phyloP scores from a whole-genome alignment of 2,888 invertebrate species.

The Seira ritae region DNA sequence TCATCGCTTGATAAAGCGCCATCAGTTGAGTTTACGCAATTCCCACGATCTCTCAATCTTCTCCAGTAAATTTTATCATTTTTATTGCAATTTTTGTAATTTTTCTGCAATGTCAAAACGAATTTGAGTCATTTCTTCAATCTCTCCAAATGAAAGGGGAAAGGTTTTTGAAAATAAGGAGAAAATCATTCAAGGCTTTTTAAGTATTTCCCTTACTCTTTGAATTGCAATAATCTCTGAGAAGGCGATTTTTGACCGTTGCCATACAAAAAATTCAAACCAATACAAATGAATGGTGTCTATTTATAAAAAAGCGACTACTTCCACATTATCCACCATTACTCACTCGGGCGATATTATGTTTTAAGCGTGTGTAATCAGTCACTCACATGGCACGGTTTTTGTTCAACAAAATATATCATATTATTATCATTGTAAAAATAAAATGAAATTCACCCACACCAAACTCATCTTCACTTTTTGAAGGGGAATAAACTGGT shows the following conservation, averaged over 20 bases:
- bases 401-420: not conserved
- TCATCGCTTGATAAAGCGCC: no score
- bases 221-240: no score
- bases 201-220: no score
- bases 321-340: not conserved
- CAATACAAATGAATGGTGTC: not conserved
- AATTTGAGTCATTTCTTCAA: no score
- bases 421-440: not conserved
- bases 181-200: no score
- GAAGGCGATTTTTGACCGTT: conserved; percentile 44
- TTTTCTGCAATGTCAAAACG: conserved; percentile 5
- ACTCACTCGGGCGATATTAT: not conserved
- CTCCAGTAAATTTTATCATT: no score
- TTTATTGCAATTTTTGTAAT: not conserved
- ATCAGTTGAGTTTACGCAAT: no score
- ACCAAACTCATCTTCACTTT: not conserved
- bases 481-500: conserved; percentile 15
- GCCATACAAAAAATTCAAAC: conserved; percentile 16
- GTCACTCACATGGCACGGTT: conserved; percentile 57
- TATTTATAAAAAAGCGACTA: conserved; percentile 12
- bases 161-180: no score
- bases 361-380: conserved; percentile 42
- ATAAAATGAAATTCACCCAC: conserved; percentile 17
- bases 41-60: no score
- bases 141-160: not conserved